Evolutionary conservation across 2,797 vertebrate genomes (phyloP), one percentile per base, ranked within the genome.

Genomic region (Enteromius anoplus): DNA sequence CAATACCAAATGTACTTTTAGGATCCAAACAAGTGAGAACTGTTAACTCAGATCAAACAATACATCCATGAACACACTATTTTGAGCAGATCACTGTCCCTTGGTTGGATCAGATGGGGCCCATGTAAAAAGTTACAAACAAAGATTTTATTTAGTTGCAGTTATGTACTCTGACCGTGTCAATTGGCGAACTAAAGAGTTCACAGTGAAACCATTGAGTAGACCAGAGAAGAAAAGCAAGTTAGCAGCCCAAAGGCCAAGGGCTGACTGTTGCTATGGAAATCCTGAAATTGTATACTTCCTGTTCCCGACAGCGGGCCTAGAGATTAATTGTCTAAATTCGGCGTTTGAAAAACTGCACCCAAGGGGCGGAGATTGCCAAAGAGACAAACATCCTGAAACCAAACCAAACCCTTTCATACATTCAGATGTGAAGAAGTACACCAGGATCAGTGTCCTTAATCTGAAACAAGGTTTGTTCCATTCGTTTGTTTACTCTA

Each of bases 221-320:
- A 86, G 72, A 76, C 64, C 64, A 47, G 72, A 82, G 62, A 76
- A 82, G 71, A 82, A 82, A 82, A 68, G 64, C 42, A 26, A 66
- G 42, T 83, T 65, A 81, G 53, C 42, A 14, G 68, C 75, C 81
- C 71, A 78, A 80, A 79, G 85, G 82, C 77, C 91, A 86, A 90
- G 90, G 78, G 83, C 88, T 60, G 89, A 92, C 87, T 69, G 90
- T 94, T 89, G 88, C 92, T 86, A 90, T 91, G 90, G 93, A 88
- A 91, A 93, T 92, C 47, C 84, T 93, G 93, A 94, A 94, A 95
- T 91, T 85, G 82, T 93, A 93, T 91, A 94, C 92, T 94, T 95
- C 93, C 93, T 94, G 92, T 92, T 88, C 89, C 83, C 84, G 85
- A 88, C 90, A 88, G 86, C 58, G 53, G 84, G 78, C 83, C 85